Percentiles rank a stretch among this genome's conserved stretches.
phyloP scores from a whole-genome alignment of 1,140 invertebrate genomes.

The Ganaspis sp. region DNA sequence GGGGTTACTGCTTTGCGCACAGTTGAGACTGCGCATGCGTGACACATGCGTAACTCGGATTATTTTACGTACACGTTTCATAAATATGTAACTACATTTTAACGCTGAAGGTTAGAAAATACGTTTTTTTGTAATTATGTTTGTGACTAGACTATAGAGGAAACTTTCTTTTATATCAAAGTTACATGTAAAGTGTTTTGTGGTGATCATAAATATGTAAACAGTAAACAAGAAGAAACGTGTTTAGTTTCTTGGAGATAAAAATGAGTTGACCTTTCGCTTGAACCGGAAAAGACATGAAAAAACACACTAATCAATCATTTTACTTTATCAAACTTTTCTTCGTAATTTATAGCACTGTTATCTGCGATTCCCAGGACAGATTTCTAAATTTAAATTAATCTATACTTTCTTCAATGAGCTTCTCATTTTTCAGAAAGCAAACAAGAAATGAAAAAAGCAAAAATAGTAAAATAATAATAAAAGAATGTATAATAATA shows the following conservation, averaged over 20 bases:
- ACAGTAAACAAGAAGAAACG: constrained; percentile 3
- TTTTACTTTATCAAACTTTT: constrained; percentile 17
- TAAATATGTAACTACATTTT: too few relatives aligned
- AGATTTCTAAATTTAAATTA: constrained; percentile 3
- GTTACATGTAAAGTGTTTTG: not conserved
- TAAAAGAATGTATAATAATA: too few relatives aligned
- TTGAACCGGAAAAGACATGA: constrained; percentile 27
- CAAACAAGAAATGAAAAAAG: too few relatives aligned
- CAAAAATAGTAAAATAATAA: too few relatives aligned
- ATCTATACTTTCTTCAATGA: not conserved
- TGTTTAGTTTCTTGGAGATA: constrained; percentile 2
- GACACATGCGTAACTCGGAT: too few relatives aligned
- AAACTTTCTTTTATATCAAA: not conserved
- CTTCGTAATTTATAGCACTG: not conserved
- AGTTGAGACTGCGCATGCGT: too few relatives aligned
- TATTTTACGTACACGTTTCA: too few relatives aligned
- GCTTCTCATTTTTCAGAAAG: not conserved
- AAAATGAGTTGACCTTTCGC: constrained; percentile 6
- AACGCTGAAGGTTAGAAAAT: too few relatives aligned
- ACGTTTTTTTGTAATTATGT: constrained; percentile 41
- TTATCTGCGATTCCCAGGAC: not conserved
- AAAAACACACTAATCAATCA: constrained; percentile 22
- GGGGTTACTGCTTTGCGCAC: too few relatives aligned
- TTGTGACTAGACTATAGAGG: not conserved
- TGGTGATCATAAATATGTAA: not conserved